These are phyloP conservation scores for Linurgus olivaceus DNA, from an alignment of 2,797 vertebrate species.

Conservation along the genomic window DNA sequence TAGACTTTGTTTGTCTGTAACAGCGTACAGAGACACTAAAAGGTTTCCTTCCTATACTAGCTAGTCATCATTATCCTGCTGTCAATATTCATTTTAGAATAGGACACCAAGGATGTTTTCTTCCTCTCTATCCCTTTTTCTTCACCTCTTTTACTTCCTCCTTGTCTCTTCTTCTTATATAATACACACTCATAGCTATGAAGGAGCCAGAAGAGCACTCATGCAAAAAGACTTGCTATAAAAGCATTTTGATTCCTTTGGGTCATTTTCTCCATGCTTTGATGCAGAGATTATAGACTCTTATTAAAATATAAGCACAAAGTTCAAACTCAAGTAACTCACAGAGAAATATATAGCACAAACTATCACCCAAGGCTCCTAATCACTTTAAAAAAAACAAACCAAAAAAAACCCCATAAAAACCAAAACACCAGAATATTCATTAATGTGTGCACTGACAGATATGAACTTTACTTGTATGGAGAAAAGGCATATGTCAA, in stretches of 20 bases:
- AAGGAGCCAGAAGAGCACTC: background rate
- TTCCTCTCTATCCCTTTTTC: background rate
- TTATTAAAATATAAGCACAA: conserved; percentile 8
- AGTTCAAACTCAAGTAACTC: conserved; percentile 18
- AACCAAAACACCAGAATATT: background rate
- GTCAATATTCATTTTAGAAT: background rate
- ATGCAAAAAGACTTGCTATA: background rate
- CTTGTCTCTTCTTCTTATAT: background rate
- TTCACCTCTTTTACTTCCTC: background rate
- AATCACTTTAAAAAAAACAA: background rate
- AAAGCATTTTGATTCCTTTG: conserved; percentile 37
- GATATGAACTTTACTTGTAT: background rate
- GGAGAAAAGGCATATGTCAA: background rate
- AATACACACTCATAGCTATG: background rate
- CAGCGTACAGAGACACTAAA: background rate
- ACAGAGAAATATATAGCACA: background rate
- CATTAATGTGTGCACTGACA: background rate
- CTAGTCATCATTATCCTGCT: background rate
- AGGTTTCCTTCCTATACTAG: background rate
- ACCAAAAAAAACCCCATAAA: fast-evolving
- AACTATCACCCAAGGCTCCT: background rate
- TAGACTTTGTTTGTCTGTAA: background rate
- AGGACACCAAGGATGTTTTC: background rate
- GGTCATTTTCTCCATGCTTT: conserved; percentile 21
- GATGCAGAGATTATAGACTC: conserved; percentile 2